phyloP scores from a whole-genome alignment of 2,113 vertebrate genomes.

The Eudyptes chrysolophus region DNA sequence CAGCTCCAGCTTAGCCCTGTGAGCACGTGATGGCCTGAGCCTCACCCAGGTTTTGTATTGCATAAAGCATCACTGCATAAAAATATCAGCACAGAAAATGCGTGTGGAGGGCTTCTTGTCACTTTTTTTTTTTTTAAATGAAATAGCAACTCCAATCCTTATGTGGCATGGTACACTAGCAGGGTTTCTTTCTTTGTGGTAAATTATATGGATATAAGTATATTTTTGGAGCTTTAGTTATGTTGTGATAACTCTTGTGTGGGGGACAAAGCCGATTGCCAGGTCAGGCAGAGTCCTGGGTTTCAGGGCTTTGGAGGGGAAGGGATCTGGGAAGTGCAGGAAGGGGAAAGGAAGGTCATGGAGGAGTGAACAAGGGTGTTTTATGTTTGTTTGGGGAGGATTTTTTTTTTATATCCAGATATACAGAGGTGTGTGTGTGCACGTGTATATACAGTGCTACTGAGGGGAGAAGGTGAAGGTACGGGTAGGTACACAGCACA shows the following conservation, averaged over 20 bases:
- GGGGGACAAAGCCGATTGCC: background rate
- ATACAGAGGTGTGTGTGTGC: too few relatives aligned
- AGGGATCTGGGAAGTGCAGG: background rate
- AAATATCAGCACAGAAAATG: background rate
- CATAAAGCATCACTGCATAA: background rate
- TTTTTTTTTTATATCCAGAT: background rate
- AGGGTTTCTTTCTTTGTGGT: background rate
- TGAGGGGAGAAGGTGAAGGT: background rate
- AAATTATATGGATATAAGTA: background rate
- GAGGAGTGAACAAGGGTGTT: background rate
- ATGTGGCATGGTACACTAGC: fast-evolving
- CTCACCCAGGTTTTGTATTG: background rate
- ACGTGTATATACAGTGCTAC: fast-evolving
- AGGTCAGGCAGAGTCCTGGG: background rate
- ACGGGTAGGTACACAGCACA: fast-evolving
- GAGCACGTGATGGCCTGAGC: background rate
- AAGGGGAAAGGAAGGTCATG: background rate
- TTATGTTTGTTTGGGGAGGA: background rate
- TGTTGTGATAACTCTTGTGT: too few relatives aligned
- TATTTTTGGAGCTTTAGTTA: background rate
- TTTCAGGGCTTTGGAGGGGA: background rate
- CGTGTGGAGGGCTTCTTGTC: background rate
- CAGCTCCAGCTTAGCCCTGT: background rate
- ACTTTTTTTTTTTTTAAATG: background rate
- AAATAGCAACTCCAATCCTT: background rate